Base-by-base conservation (phyloP, 2,113 vertebrate genomes). In the Leuciscus idus region DNA sequence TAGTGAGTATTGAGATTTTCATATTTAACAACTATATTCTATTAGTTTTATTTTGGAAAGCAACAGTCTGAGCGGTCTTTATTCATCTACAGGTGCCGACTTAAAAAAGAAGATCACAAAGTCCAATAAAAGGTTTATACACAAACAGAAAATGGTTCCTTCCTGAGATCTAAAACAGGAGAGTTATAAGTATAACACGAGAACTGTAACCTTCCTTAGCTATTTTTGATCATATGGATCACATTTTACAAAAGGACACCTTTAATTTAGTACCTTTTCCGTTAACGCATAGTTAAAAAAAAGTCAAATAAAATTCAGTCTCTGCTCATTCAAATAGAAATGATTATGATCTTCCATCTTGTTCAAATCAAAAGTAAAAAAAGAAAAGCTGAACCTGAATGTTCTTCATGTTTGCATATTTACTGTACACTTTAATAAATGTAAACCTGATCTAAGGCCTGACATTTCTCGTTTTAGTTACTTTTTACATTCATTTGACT, bases 111-210 rank as follows among this genome's bases (percentile, higher is more conserved):
- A 93, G 92, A 96, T 97, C 28, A 88, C 89, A 84, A 95, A 92
- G 85, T 93, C 96, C 91, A 97, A 94, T 87, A 96, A 94, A 85
- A 92, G 80, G 0, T 98, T 97, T 96, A 78, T 96, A 9, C 85
- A 95, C 86, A 92, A 89, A 88, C 95, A 93, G 81, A 89, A 95
- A 86, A 70, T 91, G 73, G 81, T 70, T 2, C 19, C 78, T 52
- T 50, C 83, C 77, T 93, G 89, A 94, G 73, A 76, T 13, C 26
- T 23, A 19, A 33, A 50, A 57, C 15, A 3, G 23, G 9, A 26
- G n/a, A 26, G 84, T 66, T 66, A 10, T 39, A 12, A 64, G 8
- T 43, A 23, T 48, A 19, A 64, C n/a, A 50, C 36, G 19, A 17
- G 17, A 26, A 23, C 28, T 7, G 64, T 33, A 8, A n/a, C 28